Conservation (phyloP, 2,888 invertebrate species). For the Phyto melanocephala region DNA sequence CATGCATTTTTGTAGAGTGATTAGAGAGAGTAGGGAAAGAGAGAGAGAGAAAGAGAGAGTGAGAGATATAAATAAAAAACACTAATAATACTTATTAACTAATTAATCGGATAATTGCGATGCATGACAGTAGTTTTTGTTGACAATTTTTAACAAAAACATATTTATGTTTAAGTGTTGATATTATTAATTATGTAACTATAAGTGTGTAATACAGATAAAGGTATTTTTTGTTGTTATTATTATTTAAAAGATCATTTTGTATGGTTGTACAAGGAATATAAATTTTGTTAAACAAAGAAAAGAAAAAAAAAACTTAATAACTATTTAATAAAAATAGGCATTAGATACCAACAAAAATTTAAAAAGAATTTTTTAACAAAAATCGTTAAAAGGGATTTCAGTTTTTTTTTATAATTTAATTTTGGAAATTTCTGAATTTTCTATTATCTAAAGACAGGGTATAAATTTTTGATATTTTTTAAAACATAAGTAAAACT, state of each 20-base stretch:
- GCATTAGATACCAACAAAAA: constrained; percentile 55
- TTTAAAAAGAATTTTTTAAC: background rate
- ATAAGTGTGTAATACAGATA: constrained; percentile 29
- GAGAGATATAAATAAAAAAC: constrained; percentile 23
- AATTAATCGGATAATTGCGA: constrained; percentile 57
- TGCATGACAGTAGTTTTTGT: constrained; percentile 30
- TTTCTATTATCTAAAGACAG: background rate
- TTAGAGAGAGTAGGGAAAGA: background rate
- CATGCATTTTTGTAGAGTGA: background rate
- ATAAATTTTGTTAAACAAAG: too few species aligned
- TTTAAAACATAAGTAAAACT: constrained; percentile 43
- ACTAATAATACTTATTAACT: constrained; percentile 60
- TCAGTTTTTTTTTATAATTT: background rate
- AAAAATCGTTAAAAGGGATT: background rate
- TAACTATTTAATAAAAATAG: constrained; percentile 9
- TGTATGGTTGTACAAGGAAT: too few species aligned
- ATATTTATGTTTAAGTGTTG: too few species aligned
- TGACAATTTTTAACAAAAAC: background rate
- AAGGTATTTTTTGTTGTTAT: background rate
- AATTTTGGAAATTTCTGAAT: constrained; percentile 2
- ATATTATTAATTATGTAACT: background rate
- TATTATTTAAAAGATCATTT: too few species aligned
- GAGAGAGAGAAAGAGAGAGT: background rate
- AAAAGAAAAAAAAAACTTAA: constrained; percentile 4
- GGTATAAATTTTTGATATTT: constrained; percentile 6